These are phyloP conservation scores for Nematostella vectensis DNA, from an alignment of 92 coral and sea anemone genomes.

Conservation along the genomic window DNA sequence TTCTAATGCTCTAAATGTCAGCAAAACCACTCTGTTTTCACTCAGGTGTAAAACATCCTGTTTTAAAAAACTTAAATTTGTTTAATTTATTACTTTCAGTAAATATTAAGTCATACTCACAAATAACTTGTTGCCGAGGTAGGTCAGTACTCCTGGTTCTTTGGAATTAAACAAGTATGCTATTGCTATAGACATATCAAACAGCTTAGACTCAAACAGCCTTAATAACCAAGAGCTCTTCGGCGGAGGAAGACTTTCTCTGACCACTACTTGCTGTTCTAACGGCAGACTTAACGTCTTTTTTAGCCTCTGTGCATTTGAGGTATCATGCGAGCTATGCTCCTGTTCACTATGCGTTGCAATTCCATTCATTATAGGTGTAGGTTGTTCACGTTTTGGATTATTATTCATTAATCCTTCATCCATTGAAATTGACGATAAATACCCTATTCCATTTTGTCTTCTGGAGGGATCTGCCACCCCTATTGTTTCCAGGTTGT, in stretches of 20 bases:
- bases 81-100: no score
- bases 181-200: conserved; percentile 97
- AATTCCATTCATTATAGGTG: neutral
- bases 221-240: conserved; percentile 86
- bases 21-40: no score
- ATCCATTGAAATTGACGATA: no score
- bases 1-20: no score
- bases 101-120: conserved; percentile 51
- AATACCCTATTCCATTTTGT: no score
- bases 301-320: conserved; percentile 9
- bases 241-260: conserved; percentile 61
- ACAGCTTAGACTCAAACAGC: conserved; percentile 87
- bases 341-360: neutral
- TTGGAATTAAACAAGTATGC: conserved; percentile 95
- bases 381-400: neutral
- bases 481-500: no score
- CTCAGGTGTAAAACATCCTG: no score
- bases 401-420: neutral
- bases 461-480: no score
- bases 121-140: conserved; percentile 94
- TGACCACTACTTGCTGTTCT: conserved; percentile 3
- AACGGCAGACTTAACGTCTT: conserved; percentile 31
- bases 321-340: conserved; percentile 1
- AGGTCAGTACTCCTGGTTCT: conserved; percentile 91
- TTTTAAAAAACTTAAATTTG: no score